Base-by-base conservation (phyloP, 2,113 vertebrate genomes). In the Actenoides hombroni region DNA sequence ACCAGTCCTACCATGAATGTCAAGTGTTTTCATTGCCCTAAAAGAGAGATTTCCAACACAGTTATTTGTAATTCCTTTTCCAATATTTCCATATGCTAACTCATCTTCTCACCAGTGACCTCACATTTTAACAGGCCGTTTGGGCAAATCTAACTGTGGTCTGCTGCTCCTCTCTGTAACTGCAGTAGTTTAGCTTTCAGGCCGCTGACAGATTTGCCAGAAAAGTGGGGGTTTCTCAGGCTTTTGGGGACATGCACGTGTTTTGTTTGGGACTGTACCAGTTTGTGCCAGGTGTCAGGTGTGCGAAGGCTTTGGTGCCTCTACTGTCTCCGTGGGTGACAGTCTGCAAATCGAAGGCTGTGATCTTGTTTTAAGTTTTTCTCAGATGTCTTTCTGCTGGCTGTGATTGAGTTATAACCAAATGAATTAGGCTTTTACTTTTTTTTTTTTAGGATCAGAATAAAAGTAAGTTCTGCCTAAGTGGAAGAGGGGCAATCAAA, bases 281-380 rank as follows among this genome's bases (percentile, higher is more conserved):
- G 6, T 64, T 26, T 49, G 56, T 37, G 31, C 4, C 1, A 51
- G 56, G 29, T 25, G 7, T 29, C 44, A 14, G 18, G 25, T 42
- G 24, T 10, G 35, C 14, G 61, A 11, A 51, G 53, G 53, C 46
- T 33, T 6, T 4, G 7, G 35, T 44, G n/a, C 44, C 4, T 7
- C 7, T 0, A 2, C 19, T 14, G 23, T 54, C 11, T 26, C 42
- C 9, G 1, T 5, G 31, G 33, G 49, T 56, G 33, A 25, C 1
- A 3, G 42, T 77, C 33, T 24, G 20, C 15, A 13, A 29, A 17
- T 33, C 54, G 33, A 14, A 75, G n/a, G 11, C 37, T 65, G 37
- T 26, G 33, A 48, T 85, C 54, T 69, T n/a, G 17, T n/a, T 1
- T 48, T 20, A 48, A 19, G 28, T 35, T 75, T 16, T 61, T 70